Conservation (phyloP, 2,888 invertebrate species). For the Stictocephala bisonia region DNA sequence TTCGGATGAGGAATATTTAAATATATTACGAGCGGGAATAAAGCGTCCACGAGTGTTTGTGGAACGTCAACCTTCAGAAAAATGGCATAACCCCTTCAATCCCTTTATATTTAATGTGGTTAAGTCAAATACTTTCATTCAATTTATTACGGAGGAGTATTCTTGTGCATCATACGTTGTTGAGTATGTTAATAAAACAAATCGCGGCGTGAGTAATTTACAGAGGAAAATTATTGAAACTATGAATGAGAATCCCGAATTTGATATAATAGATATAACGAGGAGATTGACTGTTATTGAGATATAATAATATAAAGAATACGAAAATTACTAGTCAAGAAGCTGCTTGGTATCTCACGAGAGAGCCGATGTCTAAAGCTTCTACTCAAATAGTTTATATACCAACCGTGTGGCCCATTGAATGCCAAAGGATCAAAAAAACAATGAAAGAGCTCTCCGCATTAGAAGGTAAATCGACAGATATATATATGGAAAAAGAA, state of each 20-base stretch:
- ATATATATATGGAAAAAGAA: slow-evolving; percentile 61
- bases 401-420: slow-evolving; percentile 58
- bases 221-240: too few relatives aligned
- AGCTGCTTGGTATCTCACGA: slow-evolving; percentile 65
- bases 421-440: slow-evolving; percentile 46
- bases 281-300: slow-evolving; percentile 60
- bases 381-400: slow-evolving; percentile 62
- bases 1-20: slow-evolving; percentile 34
- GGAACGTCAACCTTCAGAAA: too few relatives aligned
- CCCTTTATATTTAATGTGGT: slow-evolving; percentile 49
- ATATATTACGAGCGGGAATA: too few relatives aligned
- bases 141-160: too few relatives aligned
- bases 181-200: too few relatives aligned
- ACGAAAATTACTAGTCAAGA: slow-evolving; percentile 64
- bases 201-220: too few relatives aligned
- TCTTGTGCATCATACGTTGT: too few relatives aligned
- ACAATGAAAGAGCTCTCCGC: slow-evolving; percentile 58
- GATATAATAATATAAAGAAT: slow-evolving; percentile 61
- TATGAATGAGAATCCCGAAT: too few relatives aligned
- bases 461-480: too few relatives aligned
- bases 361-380: too few relatives aligned
- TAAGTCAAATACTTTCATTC: slow-evolving; percentile 56
- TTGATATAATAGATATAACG: slow-evolving; percentile 60
- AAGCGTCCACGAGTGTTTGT: too few relatives aligned
- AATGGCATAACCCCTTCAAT: slow-evolving; percentile 32